Conservation (phyloP, 2,797 vertebrate species). For the Steatocranus sp. region DNA sequence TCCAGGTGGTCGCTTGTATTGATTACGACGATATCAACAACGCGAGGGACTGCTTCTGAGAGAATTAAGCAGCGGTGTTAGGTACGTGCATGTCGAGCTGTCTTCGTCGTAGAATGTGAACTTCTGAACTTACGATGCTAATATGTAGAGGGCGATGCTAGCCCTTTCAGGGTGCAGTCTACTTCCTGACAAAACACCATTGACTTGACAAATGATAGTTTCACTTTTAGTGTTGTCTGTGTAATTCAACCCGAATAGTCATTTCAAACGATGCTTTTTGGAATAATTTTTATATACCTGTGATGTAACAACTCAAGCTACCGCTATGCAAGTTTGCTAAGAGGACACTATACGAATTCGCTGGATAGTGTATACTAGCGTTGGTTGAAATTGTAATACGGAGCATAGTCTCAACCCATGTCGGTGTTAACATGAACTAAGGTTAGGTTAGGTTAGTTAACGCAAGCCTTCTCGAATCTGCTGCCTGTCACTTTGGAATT, state of each 20-base stretch:
- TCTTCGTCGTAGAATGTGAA: not conserved
- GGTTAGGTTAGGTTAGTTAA: not conserved
- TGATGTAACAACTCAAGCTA: not conserved
- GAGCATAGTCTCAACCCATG: constrained; percentile 7
- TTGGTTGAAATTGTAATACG: not conserved
- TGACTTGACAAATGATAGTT: not conserved
- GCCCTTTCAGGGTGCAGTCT: constrained; percentile 16
- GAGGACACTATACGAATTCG: not conserved
- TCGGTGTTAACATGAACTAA: not conserved
- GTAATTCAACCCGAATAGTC: not conserved
- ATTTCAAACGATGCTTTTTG: not conserved
- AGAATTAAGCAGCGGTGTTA: constrained; percentile 19
- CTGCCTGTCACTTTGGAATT: not conserved
- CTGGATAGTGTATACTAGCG: not conserved
- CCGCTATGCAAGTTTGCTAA: not conserved
- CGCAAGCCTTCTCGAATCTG: not conserved
- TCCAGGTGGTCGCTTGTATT: not conserved
- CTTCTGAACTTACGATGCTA: constrained; percentile 41
- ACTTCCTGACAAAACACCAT: constrained; percentile 14
- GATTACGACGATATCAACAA: not conserved
- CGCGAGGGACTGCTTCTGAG: not conserved
- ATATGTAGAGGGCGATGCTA: constrained; percentile 6
- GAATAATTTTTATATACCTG: not conserved
- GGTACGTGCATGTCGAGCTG: constrained; percentile 10
- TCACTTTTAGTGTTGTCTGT: not conserved